These are phyloP conservation scores for Diaprepes abbreviatus DNA, from an alignment of 2,888 invertebrate genomes.

Conservation along the genomic window DNA sequence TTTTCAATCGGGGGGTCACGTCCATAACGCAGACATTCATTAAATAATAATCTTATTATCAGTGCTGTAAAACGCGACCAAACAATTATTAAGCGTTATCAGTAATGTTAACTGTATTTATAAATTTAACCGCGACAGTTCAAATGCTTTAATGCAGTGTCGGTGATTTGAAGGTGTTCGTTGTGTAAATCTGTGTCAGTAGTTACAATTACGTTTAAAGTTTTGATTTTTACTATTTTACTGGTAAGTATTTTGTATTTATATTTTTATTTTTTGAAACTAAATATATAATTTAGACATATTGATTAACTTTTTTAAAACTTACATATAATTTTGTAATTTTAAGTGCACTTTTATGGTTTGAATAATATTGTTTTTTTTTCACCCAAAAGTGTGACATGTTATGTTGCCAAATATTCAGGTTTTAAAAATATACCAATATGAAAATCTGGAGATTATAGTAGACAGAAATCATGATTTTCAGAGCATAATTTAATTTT, in stretches of 20 bases:
- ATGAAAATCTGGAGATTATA: too few species aligned
- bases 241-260: not conserved
- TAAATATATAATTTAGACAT: too few species aligned
- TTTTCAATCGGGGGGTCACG: slow-evolving; percentile 11
- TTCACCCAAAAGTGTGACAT: too few species aligned
- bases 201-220: not conserved
- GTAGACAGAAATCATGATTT: too few species aligned
- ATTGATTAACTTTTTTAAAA: too few species aligned
- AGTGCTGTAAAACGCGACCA: not conserved
- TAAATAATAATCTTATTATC: slow-evolving; percentile 21
- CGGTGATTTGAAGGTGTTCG: not conserved
- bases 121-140: not conserved
- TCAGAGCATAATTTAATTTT: too few species aligned
- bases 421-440: too few species aligned
- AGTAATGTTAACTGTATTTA: not conserved
- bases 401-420: too few species aligned
- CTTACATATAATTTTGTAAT: too few species aligned
- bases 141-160: not conserved
- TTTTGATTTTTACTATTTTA: not conserved
- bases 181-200: not conserved
- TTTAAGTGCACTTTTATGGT: too few species aligned
- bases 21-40: slow-evolving; percentile 4
- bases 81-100: slow-evolving; percentile 4
- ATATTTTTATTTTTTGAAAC: too few species aligned
- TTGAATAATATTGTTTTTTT: too few species aligned